Evolutionary conservation across 1,140 invertebrate species (phyloP), one percentile per base, ranked within the genome.

Genomic region (Grapholita molesta): DNA sequence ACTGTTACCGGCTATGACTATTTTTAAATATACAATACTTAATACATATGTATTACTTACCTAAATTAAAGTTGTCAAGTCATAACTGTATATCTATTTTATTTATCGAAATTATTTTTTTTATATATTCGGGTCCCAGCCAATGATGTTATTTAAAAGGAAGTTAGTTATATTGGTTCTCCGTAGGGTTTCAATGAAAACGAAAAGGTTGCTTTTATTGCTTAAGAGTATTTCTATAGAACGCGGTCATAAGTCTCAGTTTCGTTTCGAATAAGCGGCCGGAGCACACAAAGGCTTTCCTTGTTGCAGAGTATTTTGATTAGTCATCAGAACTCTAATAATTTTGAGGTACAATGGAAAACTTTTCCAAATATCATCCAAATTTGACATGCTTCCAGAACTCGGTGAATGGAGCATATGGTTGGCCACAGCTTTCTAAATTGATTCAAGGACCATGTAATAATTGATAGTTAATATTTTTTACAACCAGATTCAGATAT

Each of bases 321-420:
- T 61, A 61, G 55, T 25, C 55, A 61, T 61, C 25, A 25, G 24
- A 28, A 12, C 24, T 61, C 25, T 30, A 61, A 61, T 61, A 61
- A 61, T 61, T 61, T 25, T 23, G 25, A 25, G n/a, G 24, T 61
- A 32, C 55, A 28, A 61, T 61, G 24, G 12, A 15, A 61, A 61
- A 61, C 55, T 61, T 61, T 21, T 7, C 2, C 12, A 42, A 48
- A 48, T 48, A 48, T 21, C 18, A 21, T 21, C 8, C 7, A 48
- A 48, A 18, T 48, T 48, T 15, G 42, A 48, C 42, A 18, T 18
- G 18, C 18, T 18, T n/a, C n/a, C n/a, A n/a, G n/a, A n/a, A 48
- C 21, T 48, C 18, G 8, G 5, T 38, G n/a, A n/a, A 7, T 7
- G 7, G 3, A 30, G 7, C 28, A 30, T 4, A 30, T 30, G 28